Conservation (phyloP, 2,797 vertebrate species). For the Mormyrops attenuatus region DNA sequence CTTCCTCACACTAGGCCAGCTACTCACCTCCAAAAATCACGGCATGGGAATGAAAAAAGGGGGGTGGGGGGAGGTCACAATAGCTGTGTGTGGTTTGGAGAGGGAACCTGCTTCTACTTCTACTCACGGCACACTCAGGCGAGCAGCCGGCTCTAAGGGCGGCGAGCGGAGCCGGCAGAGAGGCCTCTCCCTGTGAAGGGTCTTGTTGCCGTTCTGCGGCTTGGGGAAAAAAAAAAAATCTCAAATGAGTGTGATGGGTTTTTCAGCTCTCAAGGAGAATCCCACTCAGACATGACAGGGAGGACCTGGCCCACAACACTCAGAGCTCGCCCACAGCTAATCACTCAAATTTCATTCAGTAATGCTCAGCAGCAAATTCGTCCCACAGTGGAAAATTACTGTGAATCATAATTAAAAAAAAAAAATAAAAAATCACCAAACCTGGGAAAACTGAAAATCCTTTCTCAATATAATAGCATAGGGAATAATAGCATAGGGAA, state of each 20-base stretch:
- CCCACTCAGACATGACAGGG: not conserved
- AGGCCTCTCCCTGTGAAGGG: not conserved
- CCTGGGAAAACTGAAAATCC: not conserved
- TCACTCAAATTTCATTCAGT: not conserved
- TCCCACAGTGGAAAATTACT: not conserved
- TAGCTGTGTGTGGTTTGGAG: constrained; percentile 25
- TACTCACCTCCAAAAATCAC: constrained; percentile 20
- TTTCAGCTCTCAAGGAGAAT: not conserved
- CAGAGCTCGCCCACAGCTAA: not conserved
- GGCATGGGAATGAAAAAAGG: not conserved
- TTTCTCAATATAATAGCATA: not conserved
- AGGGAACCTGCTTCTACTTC: not conserved
- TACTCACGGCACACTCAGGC: not conserved
- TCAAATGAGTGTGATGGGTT: not conserved
- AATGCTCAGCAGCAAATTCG: not conserved
- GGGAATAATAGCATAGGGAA: not conserved
- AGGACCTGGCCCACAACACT: not conserved
- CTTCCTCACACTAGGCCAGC: not conserved
- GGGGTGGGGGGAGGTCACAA: not conserved
- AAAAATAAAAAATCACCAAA: not conserved
- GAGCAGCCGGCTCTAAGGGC: not conserved
- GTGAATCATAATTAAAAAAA: not conserved
- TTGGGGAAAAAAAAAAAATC: not conserved
- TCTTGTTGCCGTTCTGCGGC: not conserved
- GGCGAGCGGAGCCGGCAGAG: not conserved